Evolutionary conservation across 92 coral and sea anemone species (phyloP), one percentile per base, ranked within the genome.

Genomic region (Micromussa lordhowensis): DNA sequence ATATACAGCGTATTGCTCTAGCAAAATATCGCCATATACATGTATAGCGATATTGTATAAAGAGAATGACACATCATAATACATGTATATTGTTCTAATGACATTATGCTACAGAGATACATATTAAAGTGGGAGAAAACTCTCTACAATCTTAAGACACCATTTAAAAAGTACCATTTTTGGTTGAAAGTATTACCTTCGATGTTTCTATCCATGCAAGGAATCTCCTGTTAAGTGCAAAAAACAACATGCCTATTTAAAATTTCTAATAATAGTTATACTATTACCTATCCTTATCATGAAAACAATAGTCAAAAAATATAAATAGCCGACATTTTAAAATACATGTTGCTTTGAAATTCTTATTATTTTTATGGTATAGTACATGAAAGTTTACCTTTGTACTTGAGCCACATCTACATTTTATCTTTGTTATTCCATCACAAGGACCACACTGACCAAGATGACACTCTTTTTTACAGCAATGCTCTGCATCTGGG

Each of bases 361-460:
- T 36, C 38, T 36, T 5, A 36, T 5, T 2, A 36, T 36, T 36
- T 36, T 36, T 36, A 36, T 36, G 38, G 38, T 36, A 36, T 36
- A 36, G 51, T 44, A 44, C 30, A 22, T 15, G 48, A 6, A 31
- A 31, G 28, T 32, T 68, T 79, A 96, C 99, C 99, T 97, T 95
- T 1, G 85, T 83, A 22, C 91, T 91, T 75, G 92, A 84, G 19
- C 97, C 95, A 93, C 99, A 97, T 70, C 98, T 91, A 74, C 99
- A 97, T 29, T 69, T 92, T 30, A 97, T 44, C 57, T 85, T 86
- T 85, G 98, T 83, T 36, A 83, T 68, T 18, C 97, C 97, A 91
- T 95, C 94, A 75, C 99, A 97, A 9, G 94, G 88, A 77, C 97
- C 98, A 92, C 99, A 97, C 24, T 89, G 86, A 68, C 99, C 99